These are phyloP conservation scores for Catocala fraxini DNA, from an alignment of 2,888 invertebrate species.

Conservation along the genomic window DNA sequence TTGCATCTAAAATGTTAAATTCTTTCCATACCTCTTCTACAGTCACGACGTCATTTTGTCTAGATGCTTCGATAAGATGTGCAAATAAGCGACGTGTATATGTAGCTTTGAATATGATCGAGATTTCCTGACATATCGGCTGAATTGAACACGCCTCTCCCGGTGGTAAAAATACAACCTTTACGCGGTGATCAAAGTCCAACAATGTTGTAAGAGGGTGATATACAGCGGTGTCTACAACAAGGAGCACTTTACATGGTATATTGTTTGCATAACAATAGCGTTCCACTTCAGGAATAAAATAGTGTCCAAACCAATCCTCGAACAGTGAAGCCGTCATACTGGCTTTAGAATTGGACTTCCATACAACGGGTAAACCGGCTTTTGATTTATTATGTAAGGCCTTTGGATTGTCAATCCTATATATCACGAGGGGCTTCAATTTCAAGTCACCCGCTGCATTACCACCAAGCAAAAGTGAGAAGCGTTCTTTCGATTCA, in stretches of 20 bases:
- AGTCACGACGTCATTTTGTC: background rate
- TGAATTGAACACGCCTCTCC: background rate
- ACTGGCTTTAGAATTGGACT: slow-evolving; percentile 55
- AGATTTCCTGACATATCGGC: slow-evolving; percentile 4
- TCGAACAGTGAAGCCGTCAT: slow-evolving; percentile 45
- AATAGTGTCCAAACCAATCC: slow-evolving; percentile 46
- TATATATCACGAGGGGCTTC: slow-evolving; percentile 51
- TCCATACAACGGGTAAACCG: slow-evolving; percentile 59
- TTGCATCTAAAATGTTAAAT: slow-evolving; percentile 11
- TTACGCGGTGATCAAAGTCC: slow-evolving; percentile 21
- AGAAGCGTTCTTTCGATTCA: slow-evolving; percentile 53
- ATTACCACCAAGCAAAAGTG: slow-evolving; percentile 53
- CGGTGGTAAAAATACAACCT: slow-evolving; percentile 3
- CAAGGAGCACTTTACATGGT: slow-evolving; percentile 37
- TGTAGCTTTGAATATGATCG: slow-evolving; percentile 4
- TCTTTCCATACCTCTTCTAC: slow-evolving; percentile 17
- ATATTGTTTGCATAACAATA: slow-evolving; percentile 39
- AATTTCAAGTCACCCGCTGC: slow-evolving; percentile 53
- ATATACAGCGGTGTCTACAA: slow-evolving; percentile 37
- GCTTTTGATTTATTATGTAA: slow-evolving; percentile 52
- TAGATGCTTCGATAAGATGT: background rate
- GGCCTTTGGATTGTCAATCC: slow-evolving; percentile 40
- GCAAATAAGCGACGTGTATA: slow-evolving; percentile 3
- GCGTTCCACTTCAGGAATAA: slow-evolving; percentile 39
- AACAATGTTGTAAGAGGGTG: slow-evolving; percentile 27